phyloP scores from a whole-genome alignment of 2,113 vertebrate species.

The Dunckerocampus dactyliophorus region DNA sequence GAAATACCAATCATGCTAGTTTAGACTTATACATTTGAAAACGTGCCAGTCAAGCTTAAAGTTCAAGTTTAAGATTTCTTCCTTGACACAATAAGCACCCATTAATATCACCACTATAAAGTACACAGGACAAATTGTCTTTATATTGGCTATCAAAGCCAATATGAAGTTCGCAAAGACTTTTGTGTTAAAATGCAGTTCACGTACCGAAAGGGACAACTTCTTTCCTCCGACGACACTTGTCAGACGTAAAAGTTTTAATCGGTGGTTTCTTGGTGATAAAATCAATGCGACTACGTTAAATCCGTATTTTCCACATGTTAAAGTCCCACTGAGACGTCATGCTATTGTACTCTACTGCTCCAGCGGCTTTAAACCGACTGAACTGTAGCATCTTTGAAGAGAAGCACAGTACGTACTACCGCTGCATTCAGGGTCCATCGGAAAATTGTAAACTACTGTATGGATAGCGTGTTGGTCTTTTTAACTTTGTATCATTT shows the following conservation, averaged over 20 bases:
- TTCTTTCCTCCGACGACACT: conserved; percentile 23
- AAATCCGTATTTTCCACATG: conserved; percentile 44
- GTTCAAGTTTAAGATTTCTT: not conserved
- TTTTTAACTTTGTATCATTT: not conserved
- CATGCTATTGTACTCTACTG: conserved; percentile 25
- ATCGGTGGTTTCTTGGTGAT: not conserved
- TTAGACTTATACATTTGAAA: not conserved
- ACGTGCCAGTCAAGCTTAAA: not conserved
- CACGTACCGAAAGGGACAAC: conserved; percentile 50
- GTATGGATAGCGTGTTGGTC: not conserved
- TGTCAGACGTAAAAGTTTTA: not conserved
- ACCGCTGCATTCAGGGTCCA: conserved; percentile 21
- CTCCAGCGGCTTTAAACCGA: conserved; percentile 3
- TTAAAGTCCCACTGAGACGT: conserved; percentile 22
- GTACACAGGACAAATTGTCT: not conserved
- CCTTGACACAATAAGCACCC: not conserved
- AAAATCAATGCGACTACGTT: conserved; percentile 12
- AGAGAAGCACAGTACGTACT: conserved; percentile 3
- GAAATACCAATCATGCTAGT: not conserved
- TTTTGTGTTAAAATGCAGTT: conserved; percentile 4
- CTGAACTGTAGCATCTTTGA: conserved; percentile 34
- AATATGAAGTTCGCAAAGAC: conserved; percentile 7
- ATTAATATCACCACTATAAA: not conserved
- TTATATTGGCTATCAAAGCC: not conserved
- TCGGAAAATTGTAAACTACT: not conserved